Base-by-base conservation (phyloP, 2,888 invertebrate genomes). In the Mimas tiliae region DNA sequence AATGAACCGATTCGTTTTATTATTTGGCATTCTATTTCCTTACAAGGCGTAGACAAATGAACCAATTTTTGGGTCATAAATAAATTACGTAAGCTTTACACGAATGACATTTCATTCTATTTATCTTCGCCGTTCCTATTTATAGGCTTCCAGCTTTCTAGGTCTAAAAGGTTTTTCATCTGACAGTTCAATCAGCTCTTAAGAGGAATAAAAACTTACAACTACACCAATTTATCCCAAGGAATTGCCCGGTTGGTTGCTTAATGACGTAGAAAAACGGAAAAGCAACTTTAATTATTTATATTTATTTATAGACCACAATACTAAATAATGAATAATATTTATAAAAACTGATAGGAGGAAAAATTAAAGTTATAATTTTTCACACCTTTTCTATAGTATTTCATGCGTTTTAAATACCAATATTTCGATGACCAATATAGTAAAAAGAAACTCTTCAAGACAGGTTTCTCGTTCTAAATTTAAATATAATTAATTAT, bases 81-180 rank as follows among this genome's bases (percentile, higher is more conserved):
- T 58, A 58, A 58, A 58, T 58, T 58, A 55, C 55, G 55, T 34
- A 42, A 38, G 38, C 19, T 19, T 38, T 38, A 58, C 19, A 58
- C 42, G 58, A 42, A 58, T 58, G 58, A 58, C 58, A 58, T 58
- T 58, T 58, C 58, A 58, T 58, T 58, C 58, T 58, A 58, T 21
- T 58, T 58, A 58, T 58, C 58, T 58, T 42, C 58, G 42, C 42
- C 19, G 42, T 58, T 6, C 12, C 58, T 58, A 58, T 58, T 58
- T 58, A 58, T 58, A 42, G 58, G 16, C 16, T 42, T 58, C 58
- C 42, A 58, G 42, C 58, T 58, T 58, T 58, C 58, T 58, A 58
- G 58, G 58, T 42, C 42, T 42, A 58, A 58, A 42, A 58, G 58
- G 42, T 58, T 58, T 58, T 50, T 58, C 42, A 58, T 42, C 58